Evolutionary conservation across 2,888 invertebrate genomes (phyloP), one percentile per base, ranked within the genome.

Genomic region (Gonocerus acuteangulatus): DNA sequence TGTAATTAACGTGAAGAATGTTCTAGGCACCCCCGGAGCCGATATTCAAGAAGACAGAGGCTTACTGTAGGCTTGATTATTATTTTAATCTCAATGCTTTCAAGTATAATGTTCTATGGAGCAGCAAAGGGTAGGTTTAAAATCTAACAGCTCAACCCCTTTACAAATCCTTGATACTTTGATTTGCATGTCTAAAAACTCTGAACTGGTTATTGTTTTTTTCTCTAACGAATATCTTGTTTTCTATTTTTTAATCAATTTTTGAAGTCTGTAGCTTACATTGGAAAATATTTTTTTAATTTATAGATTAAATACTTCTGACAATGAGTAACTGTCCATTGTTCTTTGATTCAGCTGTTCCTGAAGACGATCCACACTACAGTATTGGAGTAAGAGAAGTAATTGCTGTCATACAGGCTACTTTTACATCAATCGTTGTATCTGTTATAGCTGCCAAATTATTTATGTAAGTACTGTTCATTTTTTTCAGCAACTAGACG

Each of bases 91-190:
- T 36, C 64, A 22, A 59, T 67, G 57, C 48, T 67, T 3, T 42
- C 51, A 22, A 65, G 66, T 21, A 48, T 67, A 22, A 63, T 67
- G 61, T 67, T 67, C 48, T 67, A 67, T 52, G 63, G 64, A 60
- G 49, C 54, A n/a, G 60, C 27, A n/a, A 42, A 48, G 61, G 52
- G 62, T 44, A 62, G n/a, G 23, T 32, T 9, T 34, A 13, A 34
- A 51, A 15, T 56, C 36, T n/a, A n/a, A n/a, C n/a, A n/a, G n/a
- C n/a, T n/a, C n/a, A n/a, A n/a, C n/a, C n/a, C n/a, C n/a, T n/a
- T n/a, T n/a, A n/a, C n/a, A n/a, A n/a, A n/a, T n/a, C n/a, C n/a
- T n/a, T n/a, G n/a, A n/a, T n/a, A n/a, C n/a, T n/a, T n/a, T n/a
- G n/a, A n/a, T n/a, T n/a, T n/a, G n/a, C n/a, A n/a, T n/a, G n/a